phyloP scores from a whole-genome alignment of 2,113 vertebrate genomes.

The Pimephales promelas region DNA sequence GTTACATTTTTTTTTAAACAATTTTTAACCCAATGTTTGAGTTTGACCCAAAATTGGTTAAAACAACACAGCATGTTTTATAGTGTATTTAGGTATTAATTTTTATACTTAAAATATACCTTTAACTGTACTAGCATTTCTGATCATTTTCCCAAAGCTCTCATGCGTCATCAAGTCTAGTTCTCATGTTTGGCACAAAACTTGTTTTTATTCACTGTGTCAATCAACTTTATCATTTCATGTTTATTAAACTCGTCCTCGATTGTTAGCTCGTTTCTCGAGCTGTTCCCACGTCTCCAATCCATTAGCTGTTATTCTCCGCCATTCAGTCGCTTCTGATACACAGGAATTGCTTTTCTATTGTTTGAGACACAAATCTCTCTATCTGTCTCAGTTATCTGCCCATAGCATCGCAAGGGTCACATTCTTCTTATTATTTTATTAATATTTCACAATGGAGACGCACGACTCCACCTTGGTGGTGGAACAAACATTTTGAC shows the following conservation, averaged over 20 bases:
- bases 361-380: slow-evolving; percentile 55
- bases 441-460: slow-evolving; percentile 71
- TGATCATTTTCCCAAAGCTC: too few species aligned
- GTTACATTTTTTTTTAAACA: too few species aligned
- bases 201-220: slow-evolving; percentile 12
- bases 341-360: slow-evolving; percentile 63
- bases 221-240: slow-evolving; percentile 40
- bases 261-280: slow-evolving; percentile 44
- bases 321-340: slow-evolving; percentile 53
- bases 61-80: too few species aligned
- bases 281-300: slow-evolving; percentile 60
- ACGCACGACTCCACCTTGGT: slow-evolving; percentile 56
- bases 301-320: slow-evolving; percentile 55
- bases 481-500: slow-evolving; percentile 62
- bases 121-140: too few species aligned
- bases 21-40: too few species aligned
- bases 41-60: too few species aligned
- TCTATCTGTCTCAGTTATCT: slow-evolving; percentile 64
- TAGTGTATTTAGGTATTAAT: too few species aligned
- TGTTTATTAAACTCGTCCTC: slow-evolving; percentile 47
- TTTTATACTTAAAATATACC: too few species aligned
- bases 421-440: slow-evolving; percentile 58
- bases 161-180: neutral
- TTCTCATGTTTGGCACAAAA: neutral
- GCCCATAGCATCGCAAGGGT: slow-evolving; percentile 47